Evolutionary conservation across 1,140 invertebrate species (phyloP), one percentile per base, ranked within the genome.

Genomic region (Atta colombica): DNA sequence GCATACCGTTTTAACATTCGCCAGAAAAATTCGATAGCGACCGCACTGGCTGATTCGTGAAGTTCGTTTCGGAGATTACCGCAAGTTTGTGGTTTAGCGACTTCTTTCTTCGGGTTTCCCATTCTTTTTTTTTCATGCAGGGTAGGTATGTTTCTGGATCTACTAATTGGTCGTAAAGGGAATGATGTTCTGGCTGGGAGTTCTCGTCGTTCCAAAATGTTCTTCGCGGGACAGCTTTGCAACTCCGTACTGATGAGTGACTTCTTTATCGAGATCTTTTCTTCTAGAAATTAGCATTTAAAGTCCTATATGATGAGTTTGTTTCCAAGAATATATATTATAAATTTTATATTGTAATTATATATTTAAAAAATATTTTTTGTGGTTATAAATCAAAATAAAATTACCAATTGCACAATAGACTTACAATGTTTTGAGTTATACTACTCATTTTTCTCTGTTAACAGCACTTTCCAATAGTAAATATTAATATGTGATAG

Each of bases 131-230:
- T 66, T 8, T 65, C 60, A 0, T 53, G 77, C 61, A 71, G 77
- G 63, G 81, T 88, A 87, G 85, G 88, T 91, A 86, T 89, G 88
- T 91, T 89, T 91, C 90, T 86, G 90, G 65, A 91, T 91, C 89
- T 92, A 92, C 91, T 92, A 92, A 92, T 92, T 92, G 91, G 91
- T 92, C 91, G 91, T 92, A 92, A 92, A 92, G 80, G 82, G 77
- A 88, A 90, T 89, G 90, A 92, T 90, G 92, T 87, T 91, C 88
- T 28, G 81, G 65, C 25, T 63, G 55, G 60, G 8, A 84, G 51
- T 71, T 58, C 77, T 49, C 63, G 60, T 63, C 66, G 74, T 87
- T 51, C 49, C 78, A 12, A 87, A 63, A 63, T 58, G 72, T 68
- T 69, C 21, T 80, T 77, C 58, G 72, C 80, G 31, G 58, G 21